phyloP scores from a whole-genome alignment of 2,888 invertebrate genomes.

The Drosophila mercatorum region DNA sequence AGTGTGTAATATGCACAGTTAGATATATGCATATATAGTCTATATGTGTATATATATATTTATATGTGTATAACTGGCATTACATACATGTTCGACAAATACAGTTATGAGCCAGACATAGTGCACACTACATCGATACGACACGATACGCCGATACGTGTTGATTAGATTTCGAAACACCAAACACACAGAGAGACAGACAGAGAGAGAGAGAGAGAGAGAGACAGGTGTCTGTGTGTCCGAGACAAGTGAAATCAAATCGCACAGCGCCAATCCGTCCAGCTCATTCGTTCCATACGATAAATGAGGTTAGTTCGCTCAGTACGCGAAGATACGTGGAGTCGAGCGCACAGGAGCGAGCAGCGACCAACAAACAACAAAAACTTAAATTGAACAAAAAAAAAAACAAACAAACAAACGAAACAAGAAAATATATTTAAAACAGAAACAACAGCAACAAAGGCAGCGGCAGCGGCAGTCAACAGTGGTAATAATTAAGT shows the following conservation, averaged over 20 bases:
- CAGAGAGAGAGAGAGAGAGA: not conserved
- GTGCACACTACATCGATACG: conserved; percentile 54
- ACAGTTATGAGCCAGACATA: conserved; percentile 55
- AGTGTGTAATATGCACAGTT: not conserved
- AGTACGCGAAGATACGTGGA: conserved; percentile 64
- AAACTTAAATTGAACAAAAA: not conserved
- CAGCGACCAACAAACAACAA: conserved; percentile 27
- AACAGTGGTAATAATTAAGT: conserved; percentile 23
- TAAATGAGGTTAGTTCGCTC: conserved; percentile 68
- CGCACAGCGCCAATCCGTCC: conserved; percentile 49
- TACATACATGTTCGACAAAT: conserved; percentile 30
- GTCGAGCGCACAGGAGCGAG: conserved; percentile 68
- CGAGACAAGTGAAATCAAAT: conserved; percentile 51
- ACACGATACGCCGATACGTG: conserved; percentile 57
- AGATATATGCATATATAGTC: not conserved
- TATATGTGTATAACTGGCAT: conserved; percentile 1
- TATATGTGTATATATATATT: not conserved
- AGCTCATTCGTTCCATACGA: conserved; percentile 32
- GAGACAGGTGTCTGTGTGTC: conserved; percentile 26
- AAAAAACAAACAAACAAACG: not conserved
- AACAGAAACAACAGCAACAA: not conserved
- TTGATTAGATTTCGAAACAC: conserved; percentile 72
- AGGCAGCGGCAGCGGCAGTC: not conserved
- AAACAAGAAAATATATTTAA: conserved; percentile 1
- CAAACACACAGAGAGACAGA: conserved; percentile 14